Conservation (phyloP, 2,113 vertebrate genomes). For the Collichthys lucidus region DNA sequence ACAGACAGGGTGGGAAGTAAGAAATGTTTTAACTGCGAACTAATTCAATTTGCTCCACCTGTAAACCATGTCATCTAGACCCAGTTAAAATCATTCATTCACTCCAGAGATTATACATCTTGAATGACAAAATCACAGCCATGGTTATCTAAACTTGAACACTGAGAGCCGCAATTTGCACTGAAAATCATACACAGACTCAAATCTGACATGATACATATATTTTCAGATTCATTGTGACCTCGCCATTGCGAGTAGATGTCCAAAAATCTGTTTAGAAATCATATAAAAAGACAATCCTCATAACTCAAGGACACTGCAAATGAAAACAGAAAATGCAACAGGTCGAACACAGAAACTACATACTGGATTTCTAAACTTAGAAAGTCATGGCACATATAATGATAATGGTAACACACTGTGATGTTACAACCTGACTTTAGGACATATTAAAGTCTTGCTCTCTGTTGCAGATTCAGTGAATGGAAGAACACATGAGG, state of each 20-base stretch:
- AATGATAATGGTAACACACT: background rate
- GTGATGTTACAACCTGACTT: background rate
- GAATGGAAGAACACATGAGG: constrained; percentile 5
- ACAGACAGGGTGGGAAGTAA: constrained; percentile 1
- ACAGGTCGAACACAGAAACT: constrained; percentile 8
- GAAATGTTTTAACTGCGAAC: background rate
- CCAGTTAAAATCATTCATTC: constrained; percentile 1
- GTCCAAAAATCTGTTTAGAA: too few relatives aligned
- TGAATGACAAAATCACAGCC: constrained; percentile 10
- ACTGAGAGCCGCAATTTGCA: too few relatives aligned
- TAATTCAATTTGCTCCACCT: background rate
- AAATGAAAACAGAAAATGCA: background rate
- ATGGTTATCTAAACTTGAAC: background rate
- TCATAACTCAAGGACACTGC: background rate
- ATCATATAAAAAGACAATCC: too few relatives aligned
- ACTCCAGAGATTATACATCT: background rate
- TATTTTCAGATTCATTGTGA: too few relatives aligned
- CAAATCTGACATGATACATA: too few relatives aligned
- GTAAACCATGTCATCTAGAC: background rate
- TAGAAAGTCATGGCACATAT: background rate
- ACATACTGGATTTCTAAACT: background rate
- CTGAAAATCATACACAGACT: too few relatives aligned
- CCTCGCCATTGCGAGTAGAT: too few relatives aligned
- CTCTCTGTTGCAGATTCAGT: background rate
- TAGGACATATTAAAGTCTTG: constrained; percentile 2